Percentiles rank a stretch among this genome's conserved stretches.
Evolutionary conservation across 1,140 invertebrate genomes (phyloP).

Genomic region (Lanistes nyassanus): DNA sequence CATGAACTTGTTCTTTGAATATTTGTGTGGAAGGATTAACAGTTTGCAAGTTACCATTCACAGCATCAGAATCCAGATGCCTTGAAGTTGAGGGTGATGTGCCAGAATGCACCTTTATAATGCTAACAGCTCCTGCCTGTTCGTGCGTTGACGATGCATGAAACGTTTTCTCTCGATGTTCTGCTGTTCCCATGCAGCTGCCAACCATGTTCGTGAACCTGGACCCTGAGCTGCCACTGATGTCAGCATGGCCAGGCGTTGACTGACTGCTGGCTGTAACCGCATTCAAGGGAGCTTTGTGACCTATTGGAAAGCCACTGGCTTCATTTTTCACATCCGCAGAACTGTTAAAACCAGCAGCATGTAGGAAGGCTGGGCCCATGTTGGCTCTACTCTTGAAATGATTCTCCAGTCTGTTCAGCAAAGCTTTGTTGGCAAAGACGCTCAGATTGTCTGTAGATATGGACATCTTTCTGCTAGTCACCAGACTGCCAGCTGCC

Average conservation of each 20-base stretch:
- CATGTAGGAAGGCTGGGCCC: too few species aligned
- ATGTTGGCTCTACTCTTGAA: conserved; percentile 20
- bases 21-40: conserved; percentile 1
- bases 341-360: too few species aligned
- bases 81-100: too few species aligned
- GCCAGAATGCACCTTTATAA: too few species aligned
- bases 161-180: neutral
- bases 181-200: neutral
- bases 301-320: too few species aligned
- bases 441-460: conserved; percentile 42
- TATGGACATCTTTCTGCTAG: conserved; percentile 29
- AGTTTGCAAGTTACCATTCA: too few species aligned
- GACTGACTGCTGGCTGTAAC: too few species aligned
- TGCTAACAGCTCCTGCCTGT: too few species aligned
- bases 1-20: neutral
- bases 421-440: conserved; percentile 51
- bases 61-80: too few species aligned
- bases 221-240: neutral
- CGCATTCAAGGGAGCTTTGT: too few species aligned
- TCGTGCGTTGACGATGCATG: neutral
- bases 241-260: neutral
- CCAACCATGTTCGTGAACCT: neutral
- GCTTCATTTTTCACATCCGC: too few species aligned
- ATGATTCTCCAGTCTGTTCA: conserved; percentile 53
- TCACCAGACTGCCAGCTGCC: conserved; percentile 6